A percentile compares a stretch with the other conserved stretches of the same genome.
Evolutionary conservation across 2,888 invertebrate genomes (phyloP).

Genomic region (Allophyes oxyacanthae): DNA sequence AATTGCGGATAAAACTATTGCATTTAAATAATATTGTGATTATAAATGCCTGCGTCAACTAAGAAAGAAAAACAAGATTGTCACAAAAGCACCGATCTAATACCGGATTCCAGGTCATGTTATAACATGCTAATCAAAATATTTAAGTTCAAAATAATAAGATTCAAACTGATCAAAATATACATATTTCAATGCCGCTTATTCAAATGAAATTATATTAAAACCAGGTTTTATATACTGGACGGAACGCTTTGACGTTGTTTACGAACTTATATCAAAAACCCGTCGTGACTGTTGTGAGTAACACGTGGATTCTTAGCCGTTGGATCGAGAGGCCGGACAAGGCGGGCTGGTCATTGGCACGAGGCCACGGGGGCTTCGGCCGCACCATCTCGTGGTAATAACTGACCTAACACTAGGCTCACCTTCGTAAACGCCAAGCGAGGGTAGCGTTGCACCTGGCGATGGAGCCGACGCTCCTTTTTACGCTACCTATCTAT

Average conservation of each 20-base stretch:
- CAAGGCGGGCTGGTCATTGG: constrained; percentile 76
- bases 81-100: neutral
- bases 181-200: no score
- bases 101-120: neutral
- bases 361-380: constrained; percentile 68
- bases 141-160: no score
- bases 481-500: constrained; percentile 80
- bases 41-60: no score
- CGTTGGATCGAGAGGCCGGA: constrained; percentile 65
- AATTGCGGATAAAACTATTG: neutral
- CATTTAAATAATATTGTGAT: no score
- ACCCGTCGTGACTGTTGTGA: constrained; percentile 46
- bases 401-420: constrained; percentile 85
- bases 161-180: no score
- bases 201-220: no score
- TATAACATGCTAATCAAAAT: no score
- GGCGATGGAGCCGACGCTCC: constrained; percentile 71
- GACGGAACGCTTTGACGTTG: constrained; percentile 1
- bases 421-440: constrained; percentile 67
- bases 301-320: constrained; percentile 54
- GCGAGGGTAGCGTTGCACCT: constrained; percentile 80
- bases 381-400: constrained; percentile 65
- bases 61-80: neutral
- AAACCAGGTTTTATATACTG: no score
- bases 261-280: constrained; percentile 33